Base-by-base conservation (phyloP, 2,797 vertebrate genomes). In the Sebastes nivosus region DNA sequence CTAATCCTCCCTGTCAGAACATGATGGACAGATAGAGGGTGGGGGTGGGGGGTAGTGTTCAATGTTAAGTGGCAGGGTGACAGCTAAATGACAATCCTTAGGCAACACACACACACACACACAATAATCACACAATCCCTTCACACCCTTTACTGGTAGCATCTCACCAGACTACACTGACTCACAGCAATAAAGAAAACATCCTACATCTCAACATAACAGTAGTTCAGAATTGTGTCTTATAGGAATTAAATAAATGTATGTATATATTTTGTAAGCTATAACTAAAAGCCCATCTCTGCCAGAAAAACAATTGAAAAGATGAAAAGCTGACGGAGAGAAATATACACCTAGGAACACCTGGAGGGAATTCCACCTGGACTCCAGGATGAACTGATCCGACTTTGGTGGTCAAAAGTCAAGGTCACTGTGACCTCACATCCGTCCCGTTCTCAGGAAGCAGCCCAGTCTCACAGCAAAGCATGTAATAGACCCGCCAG, bases 1-100 rank as follows among this genome's bases (percentile, higher is more conserved):
- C 76, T 93, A 93, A 90, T 93, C 91, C 90, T 79, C 57, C n/a
- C 85, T 88, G 88, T 84, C 89, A 90, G 82, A 82, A 67, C 58
- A 5, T 94, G 94, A 94, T 83, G 70, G 92, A 93, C 88, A 82
- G 84, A 88, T 36, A 64, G 80, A 84, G 75, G 63, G 75, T 6
- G 66, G 20, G 1, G 70, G 11, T 50, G 7, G 75, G 79, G 72
- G 66, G 77, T n/a, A 13, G 74, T 8, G 60, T 54, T 87, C 80
- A 63, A n/a, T 75, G 86, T 86, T 84, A 91, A 89, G 90, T 89
- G 89, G 86, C 80, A 83, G 84, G 82, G 80, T 91, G 92, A 92
- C 86, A 78, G 80, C 73, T 30, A 90, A 90, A 90, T 87, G 81
- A 90, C 82, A 75, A 83, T 85, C 71, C 68, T 87, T 63, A 82